Conservation (phyloP, 2,797 vertebrate genomes). For the Salmo trutta region DNA sequence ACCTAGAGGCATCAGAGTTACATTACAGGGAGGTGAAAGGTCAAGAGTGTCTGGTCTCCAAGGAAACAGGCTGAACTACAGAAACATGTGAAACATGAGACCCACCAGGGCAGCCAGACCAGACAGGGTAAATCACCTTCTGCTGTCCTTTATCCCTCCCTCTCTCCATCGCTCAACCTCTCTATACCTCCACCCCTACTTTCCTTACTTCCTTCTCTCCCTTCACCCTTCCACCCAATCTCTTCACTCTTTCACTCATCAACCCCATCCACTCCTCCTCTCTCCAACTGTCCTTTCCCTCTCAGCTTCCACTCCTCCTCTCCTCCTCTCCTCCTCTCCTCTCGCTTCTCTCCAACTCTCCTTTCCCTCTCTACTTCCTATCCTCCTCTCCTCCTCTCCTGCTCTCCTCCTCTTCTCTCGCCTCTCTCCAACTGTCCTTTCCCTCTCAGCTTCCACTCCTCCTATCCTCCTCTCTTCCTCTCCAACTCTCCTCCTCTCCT, state of each 20-base stretch:
- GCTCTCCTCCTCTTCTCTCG: background rate
- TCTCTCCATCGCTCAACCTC: no score
- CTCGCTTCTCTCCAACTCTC: background rate
- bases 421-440: background rate
- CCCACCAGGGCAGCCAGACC: background rate
- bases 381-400: background rate
- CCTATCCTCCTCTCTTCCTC: background rate
- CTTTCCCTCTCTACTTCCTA: no score
- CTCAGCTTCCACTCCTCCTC: background rate
- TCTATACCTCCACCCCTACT: background rate
- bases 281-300: background rate
- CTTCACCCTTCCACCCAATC: constrained; percentile 12
- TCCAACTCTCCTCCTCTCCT: no score
- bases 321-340: background rate
- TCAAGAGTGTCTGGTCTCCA: background rate
- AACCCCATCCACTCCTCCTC: background rate
- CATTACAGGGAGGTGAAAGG: background rate
- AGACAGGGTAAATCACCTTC: background rate
- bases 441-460: background rate
- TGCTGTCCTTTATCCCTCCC: background rate
- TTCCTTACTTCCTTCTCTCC: background rate
- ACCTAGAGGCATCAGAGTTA: background rate
- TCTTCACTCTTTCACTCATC: background rate
- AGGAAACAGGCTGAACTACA: background rate
- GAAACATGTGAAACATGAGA: background rate